Base-by-base conservation (phyloP, 2,797 vertebrate genomes). In the Zalophus californianus region DNA sequence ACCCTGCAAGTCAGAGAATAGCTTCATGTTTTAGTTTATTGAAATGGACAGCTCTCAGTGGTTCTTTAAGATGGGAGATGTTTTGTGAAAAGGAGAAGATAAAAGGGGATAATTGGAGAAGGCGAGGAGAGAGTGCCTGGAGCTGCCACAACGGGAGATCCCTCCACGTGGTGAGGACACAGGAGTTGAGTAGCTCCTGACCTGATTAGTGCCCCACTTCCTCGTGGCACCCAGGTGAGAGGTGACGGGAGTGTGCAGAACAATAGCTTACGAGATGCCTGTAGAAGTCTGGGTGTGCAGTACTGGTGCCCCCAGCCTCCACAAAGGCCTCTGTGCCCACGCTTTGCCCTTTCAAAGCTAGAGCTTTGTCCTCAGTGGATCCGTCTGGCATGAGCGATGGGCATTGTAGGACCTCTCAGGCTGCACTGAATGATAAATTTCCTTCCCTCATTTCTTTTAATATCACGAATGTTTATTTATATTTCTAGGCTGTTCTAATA, bases 11-110 rank as follows among this genome's bases (percentile, higher is more conserved):
- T 87, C 29, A 68, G 16, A 72, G 54, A 54, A 29, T 12, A 75
- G 56, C 11, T 68, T 93, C 29, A n/a, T n/a, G 32, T 35, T 68
- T 90, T 73, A 27, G 23, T 82, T 85, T 82, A n/a, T 44, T 73
- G 54, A 87, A 16, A 27, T 11, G 1, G 20, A 62, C 2, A n/a
- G 1, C 6, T 89, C 38, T 95, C 12, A 41, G 29, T 48, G 27
- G 13, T 64, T 75, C 20, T 68, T 94, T 82, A 86, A 82, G 1
- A 50, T 44, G 23, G 25, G 3, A 32, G 3, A n/a, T 66, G 15
- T 52, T 70, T 68, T 83, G 56, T 77, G 72, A 72, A 35, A 4
- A 66, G 18, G 27, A 58, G 3, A 58, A 29, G 41, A 41, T 62
- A 4, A 72, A 50, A 72, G 21, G 4, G 14, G 10, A 50, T 75